Base-by-base conservation (phyloP, 2,797 vertebrate species). In the Discoglossus pictus region DNA sequence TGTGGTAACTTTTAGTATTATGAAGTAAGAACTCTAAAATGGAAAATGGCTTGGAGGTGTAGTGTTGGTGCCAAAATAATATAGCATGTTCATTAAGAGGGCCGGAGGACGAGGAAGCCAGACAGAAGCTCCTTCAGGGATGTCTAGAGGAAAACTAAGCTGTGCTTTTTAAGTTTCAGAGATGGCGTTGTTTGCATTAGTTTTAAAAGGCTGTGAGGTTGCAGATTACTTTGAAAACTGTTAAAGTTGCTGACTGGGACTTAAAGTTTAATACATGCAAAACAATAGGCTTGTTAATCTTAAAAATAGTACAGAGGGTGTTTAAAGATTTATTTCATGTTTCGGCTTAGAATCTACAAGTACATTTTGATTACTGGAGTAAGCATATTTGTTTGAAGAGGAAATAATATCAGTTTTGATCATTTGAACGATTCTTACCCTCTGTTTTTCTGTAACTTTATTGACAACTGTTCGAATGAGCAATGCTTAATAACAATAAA, bases 111-210 rank as follows among this genome's bases (percentile, higher is more conserved):
- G 34, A 60, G 27, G 27, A 31, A 31, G 27, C 27, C 27, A 31
- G 46, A 60, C 44, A 16, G 13, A 31, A 50, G 38, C 24, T 60
- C 54, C 65, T 68, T 50, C 24, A 67, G 54, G 64, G 54, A 59
- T 68, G 54, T 68, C 53, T 59, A 34, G 46, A 60, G 38, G 43
- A 68, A 59, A 66, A 58, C 23, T 58, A 34, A 56, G 44, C 42
- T 56, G n/a, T 66, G 34, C 63, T 38, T 56, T 65, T 65, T 56
- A 65, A 56, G 52, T 65, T 56, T 47, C 52, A 15, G 52, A 65
- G 53, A 56, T 38, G 47, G 48, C 51, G 24, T 35, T 65, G 62
- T 55, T 55, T 65, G 61, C 50, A 65, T 36, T 65, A 34, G 54
- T 56, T 67, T 42, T 9, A 67, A 67, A 50, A 38, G 54, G 43